Evolutionary conservation across 92 coral and sea anemone species (phyloP).

Genomic region (Zoanthus gigantus): DNA sequence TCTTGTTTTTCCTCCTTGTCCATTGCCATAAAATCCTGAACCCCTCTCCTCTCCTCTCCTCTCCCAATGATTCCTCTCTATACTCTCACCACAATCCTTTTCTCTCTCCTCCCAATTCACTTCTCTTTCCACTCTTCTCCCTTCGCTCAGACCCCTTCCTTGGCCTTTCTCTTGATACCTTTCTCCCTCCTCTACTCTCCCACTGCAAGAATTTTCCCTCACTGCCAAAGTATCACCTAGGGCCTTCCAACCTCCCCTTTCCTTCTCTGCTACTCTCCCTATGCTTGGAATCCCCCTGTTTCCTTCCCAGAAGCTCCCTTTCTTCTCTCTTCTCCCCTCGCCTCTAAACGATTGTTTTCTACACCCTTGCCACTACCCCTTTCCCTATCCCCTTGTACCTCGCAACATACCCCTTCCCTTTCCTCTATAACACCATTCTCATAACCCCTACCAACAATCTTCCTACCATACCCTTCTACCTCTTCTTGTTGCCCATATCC

Average conservation of each 20-base stretch:
- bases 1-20: neutral
- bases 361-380: neutral
- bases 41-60: neutral
- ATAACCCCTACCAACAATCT: neutral
- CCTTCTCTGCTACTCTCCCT: neutral
- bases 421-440: neutral
- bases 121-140: neutral
- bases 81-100: neutral
- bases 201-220: neutral
- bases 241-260: neutral
- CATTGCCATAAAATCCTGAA: neutral
- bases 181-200: neutral
- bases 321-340: neutral
- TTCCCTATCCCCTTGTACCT: too few species aligned
- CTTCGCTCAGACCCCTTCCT: neutral
- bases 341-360: neutral
- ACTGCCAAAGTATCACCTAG: neutral
- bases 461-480: too few species aligned
- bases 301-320: neutral
- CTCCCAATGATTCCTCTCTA: neutral
- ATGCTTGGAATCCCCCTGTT: neutral
- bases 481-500: too few species aligned
- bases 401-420: too few species aligned
- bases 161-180: neutral
- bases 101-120: neutral